Base-by-base conservation (phyloP, 2,888 invertebrate genomes). In the Hyppa rectilinea region DNA sequence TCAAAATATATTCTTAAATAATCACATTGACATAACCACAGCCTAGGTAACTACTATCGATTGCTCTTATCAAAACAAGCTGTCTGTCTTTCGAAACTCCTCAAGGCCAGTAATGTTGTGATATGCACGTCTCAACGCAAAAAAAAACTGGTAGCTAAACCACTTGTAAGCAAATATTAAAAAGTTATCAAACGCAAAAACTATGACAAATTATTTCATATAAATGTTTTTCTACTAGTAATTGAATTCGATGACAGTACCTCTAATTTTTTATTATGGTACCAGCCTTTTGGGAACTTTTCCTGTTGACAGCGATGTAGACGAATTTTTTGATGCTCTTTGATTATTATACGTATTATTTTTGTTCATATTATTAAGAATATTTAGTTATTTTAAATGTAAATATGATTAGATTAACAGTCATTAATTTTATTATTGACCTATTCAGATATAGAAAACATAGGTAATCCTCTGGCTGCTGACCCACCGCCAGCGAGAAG, bases 61-160 rank as follows among this genome's bases (percentile, higher is more conserved):
- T 62, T 52, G 26, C 34, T 75, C 50, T 23, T 36, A 59, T 64
- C 53, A 63, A 78, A 63, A 72, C 59, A 55, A 9, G 23, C 23
- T 45, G 14, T 43, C 26, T 14, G 43, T 53, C 65, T 47, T 38
- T 45, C 45, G 40, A 60, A 38, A 65, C 26, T 31, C 23, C 14
- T 40, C 49, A 70, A 78, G 49, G 43, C 43, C 43, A 12, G 12
- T n/a, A 23, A 10, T 34, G 34, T 40, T 45, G 12, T 49, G 29
- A 14, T 59, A 56, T 49, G 29, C 17, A 26, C 43, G 17, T 75
- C 20, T 75, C 10, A 0, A 20, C 14, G 43, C 67, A 72, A 66
- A 72, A 66, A 72, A 40, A 71, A 65, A 55, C 52, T 31, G 5
- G 31, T 31, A 64, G 17, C 36, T 17, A 10, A 31, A 45, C n/a